Conservation (phyloP, 2,888 invertebrate genomes). For the Caenorhabditis sulstoni region DNA sequence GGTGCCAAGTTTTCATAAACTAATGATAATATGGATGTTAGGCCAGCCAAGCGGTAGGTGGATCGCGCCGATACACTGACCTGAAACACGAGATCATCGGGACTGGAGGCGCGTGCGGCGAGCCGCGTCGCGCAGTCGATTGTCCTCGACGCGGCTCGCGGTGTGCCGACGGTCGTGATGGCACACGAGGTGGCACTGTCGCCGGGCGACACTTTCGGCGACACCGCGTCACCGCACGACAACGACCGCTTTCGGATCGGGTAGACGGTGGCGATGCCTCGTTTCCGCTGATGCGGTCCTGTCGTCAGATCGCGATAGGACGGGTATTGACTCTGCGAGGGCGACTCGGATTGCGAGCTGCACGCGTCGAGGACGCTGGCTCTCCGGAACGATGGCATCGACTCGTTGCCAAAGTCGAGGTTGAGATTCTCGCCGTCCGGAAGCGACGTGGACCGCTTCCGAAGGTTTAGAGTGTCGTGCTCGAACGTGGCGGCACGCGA, state of each 20-base stretch:
- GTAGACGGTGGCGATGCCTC: slow-evolving; percentile 62
- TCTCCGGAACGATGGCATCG: slow-evolving; percentile 33
- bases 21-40: too few species aligned
- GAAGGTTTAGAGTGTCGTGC: slow-evolving; percentile 50
- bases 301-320: slow-evolving; percentile 64
- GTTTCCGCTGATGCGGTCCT: slow-evolving; percentile 54
- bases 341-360: slow-evolving; percentile 61
- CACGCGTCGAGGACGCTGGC: slow-evolving; percentile 31
- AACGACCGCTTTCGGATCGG: slow-evolving; percentile 70
- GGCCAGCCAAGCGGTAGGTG: too few species aligned
- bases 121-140: slow-evolving; percentile 17
- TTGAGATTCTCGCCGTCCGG: slow-evolving; percentile 73
- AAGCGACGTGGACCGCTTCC: slow-evolving; percentile 70
- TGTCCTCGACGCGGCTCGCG: slow-evolving; percentile 24
- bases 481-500: slow-evolving; percentile 35
- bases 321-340: slow-evolving; percentile 68
- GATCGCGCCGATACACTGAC: too few species aligned
- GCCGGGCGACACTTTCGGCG: slow-evolving; percentile 2
- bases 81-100: slow-evolving; percentile 34
- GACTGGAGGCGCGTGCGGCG: slow-evolving; percentile 23
- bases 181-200: slow-evolving; percentile 20
- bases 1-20: too few species aligned
- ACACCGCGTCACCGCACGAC: slow-evolving; percentile 65
- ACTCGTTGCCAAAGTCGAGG: slow-evolving; percentile 52
- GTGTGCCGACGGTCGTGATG: slow-evolving; percentile 20